A percentile compares a stretch with the other conserved stretches of the same genome.
These are phyloP conservation scores for Lateolabrax maculatus DNA, from an alignment of 2,797 vertebrate genomes.

Conservation along the genomic window DNA sequence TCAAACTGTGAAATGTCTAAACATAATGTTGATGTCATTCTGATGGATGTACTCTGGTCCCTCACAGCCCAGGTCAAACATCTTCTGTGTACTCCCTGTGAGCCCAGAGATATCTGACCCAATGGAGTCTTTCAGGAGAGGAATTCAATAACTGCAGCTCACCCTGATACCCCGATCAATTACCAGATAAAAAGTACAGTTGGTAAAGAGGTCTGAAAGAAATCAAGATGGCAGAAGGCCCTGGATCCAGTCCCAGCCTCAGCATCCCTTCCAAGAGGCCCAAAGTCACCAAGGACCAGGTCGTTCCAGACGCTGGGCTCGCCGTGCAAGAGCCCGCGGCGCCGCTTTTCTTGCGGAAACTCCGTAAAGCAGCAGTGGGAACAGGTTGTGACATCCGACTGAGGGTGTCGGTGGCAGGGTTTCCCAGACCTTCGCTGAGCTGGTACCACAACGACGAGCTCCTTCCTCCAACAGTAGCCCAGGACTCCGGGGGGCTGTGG, in stretches of 20 bases:
- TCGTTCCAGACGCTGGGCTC: constrained; percentile 33
- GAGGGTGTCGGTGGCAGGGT: constrained; percentile 88
- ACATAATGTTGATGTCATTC: background rate
- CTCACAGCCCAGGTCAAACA: constrained; percentile 29
- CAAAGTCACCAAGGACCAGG: constrained; percentile 78
- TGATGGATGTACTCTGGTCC: constrained; percentile 34
- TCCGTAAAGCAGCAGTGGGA: constrained; percentile 90
- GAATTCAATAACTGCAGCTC: constrained; percentile 38
- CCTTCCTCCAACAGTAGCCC: constrained; percentile 73
- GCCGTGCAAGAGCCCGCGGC: constrained; percentile 52
- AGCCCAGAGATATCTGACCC: constrained; percentile 41
- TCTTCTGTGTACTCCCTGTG: constrained; percentile 22
- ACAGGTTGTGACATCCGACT: constrained; percentile 91
- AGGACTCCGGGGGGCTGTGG: constrained; percentile 91
- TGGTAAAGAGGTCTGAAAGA: constrained; percentile 19
- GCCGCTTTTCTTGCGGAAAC: constrained; percentile 88
- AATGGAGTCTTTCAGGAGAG: constrained; percentile 42
- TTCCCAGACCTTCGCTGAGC: constrained; percentile 86
- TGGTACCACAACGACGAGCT: constrained; percentile 91
- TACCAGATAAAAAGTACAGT: constrained; percentile 27
- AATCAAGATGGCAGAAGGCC: constrained; percentile 68
- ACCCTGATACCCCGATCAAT: constrained; percentile 1
- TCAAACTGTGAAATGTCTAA: background rate
- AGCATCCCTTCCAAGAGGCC: constrained; percentile 85
- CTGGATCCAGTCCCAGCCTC: constrained; percentile 69